Percentiles rank a stretch among this genome's conserved stretches.
These are phyloP conservation scores for Physocephala rufipes DNA, from an alignment of 2,888 invertebrate genomes.

Conservation along the genomic window DNA sequence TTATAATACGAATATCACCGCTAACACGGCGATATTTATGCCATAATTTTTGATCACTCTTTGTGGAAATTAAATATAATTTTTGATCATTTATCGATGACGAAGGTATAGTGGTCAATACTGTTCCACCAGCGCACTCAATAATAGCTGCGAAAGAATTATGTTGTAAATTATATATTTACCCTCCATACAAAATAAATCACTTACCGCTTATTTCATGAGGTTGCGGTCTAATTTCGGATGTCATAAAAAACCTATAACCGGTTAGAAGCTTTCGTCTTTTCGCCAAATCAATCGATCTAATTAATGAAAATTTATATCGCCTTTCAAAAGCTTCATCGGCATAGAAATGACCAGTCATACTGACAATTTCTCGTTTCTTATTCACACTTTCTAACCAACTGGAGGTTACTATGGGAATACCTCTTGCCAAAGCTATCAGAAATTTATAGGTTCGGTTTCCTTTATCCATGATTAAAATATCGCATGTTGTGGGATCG, in stretches of 20 bases:
- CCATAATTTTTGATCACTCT: conserved; percentile 50
- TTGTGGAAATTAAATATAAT: conserved; percentile 49
- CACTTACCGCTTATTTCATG: conserved; percentile 49
- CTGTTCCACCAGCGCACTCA: conserved; percentile 49
- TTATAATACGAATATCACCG: conserved; percentile 48
- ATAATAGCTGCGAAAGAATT: conserved; percentile 49
- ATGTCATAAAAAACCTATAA: conserved; percentile 51
- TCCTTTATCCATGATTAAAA: conserved; percentile 68
- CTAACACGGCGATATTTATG: conserved; percentile 47
- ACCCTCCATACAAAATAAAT: background rate
- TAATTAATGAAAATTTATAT: conserved; percentile 50
- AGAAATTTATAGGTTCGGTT: conserved; percentile 71
- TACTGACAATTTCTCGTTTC: conserved; percentile 28
- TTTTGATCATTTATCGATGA: conserved; percentile 36
- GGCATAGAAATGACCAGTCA: conserved; percentile 42
- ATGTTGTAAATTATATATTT: background rate
- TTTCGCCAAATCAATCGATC: conserved; percentile 47
- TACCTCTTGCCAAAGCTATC: conserved; percentile 70
- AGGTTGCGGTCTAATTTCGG: conserved; percentile 48
- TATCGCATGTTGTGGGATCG: conserved; percentile 65
- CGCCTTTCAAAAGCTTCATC: conserved; percentile 49
- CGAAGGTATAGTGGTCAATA: conserved; percentile 39
- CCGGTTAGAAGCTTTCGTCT: conserved; percentile 47
- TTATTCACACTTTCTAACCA: conserved; percentile 49
- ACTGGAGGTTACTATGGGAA: conserved; percentile 68